These are phyloP conservation scores for Salvator merianae DNA, from an alignment of 2,113 vertebrate genomes.

Conservation along the genomic window DNA sequence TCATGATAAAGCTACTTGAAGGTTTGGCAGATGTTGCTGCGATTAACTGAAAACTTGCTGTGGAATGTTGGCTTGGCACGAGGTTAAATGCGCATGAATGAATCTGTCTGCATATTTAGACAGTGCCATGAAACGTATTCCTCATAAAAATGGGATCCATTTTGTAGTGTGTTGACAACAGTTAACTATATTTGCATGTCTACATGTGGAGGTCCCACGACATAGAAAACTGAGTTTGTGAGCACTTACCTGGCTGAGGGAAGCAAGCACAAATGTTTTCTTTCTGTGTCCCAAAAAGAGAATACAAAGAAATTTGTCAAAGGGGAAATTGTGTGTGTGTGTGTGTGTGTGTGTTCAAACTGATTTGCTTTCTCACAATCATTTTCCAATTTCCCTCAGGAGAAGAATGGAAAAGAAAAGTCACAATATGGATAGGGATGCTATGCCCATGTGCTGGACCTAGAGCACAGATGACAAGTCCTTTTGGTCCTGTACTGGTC, in stretches of 20 bases:
- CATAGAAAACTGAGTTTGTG: not conserved
- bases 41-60: slow-evolving; percentile 82
- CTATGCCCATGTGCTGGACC: too few species aligned
- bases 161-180: slow-evolving; percentile 1
- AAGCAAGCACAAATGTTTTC: not conserved
- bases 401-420: too few species aligned
- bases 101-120: slow-evolving; percentile 69
- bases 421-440: too few species aligned
- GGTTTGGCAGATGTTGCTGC: slow-evolving; percentile 77
- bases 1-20: slow-evolving; percentile 67
- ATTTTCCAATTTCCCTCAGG: not conserved
- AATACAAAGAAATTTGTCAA: not conserved
- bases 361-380: not conserved
- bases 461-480: too few species aligned
- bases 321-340: not conserved
- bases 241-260: not conserved
- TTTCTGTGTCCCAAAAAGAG: not conserved
- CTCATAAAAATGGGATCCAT: not conserved
- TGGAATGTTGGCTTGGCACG: slow-evolving; percentile 83
- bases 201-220: not conserved
- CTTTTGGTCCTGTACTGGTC: too few species aligned
- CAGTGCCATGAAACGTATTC: slow-evolving; percentile 58
- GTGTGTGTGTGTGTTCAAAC: not conserved
- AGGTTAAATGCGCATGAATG: slow-evolving; percentile 62
- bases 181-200: not conserved